These are phyloP conservation scores for Hydropotes inermis DNA, from an alignment of 2,113 vertebrate genomes.

Conservation along the genomic window DNA sequence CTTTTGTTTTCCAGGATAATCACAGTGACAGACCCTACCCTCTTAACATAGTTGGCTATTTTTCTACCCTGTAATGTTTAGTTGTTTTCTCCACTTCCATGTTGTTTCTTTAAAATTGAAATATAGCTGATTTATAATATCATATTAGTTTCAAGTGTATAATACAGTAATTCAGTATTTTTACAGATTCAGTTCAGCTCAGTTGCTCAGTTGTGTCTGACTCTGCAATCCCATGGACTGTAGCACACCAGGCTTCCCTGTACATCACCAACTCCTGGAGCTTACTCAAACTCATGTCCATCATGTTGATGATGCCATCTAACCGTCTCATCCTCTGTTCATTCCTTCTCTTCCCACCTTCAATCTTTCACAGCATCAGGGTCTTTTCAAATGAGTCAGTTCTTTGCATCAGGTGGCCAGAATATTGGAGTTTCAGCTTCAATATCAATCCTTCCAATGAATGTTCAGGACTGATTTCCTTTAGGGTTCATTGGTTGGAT, in stretches of 20 bases:
- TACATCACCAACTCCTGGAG: background rate
- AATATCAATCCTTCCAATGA: background rate
- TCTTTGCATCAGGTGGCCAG: background rate
- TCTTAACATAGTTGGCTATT: background rate
- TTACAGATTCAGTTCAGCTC: background rate
- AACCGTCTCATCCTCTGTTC: background rate
- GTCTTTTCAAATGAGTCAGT: background rate
- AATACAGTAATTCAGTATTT: background rate
- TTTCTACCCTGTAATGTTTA: background rate
- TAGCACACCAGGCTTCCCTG: background rate
- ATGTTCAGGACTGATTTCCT: background rate
- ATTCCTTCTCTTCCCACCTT: background rate
- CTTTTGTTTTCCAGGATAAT: background rate
- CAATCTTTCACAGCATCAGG: background rate
- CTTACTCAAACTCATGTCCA: background rate
- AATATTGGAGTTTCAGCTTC: background rate
- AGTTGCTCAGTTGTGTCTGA: background rate
- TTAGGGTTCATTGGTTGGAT: background rate
- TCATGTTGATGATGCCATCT: background rate
- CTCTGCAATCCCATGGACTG: fast-evolving
- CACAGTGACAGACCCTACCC: background rate
- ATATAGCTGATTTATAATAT: background rate
- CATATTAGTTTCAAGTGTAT: background rate
- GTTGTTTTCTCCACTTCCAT: background rate
- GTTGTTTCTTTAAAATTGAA: background rate